These are phyloP conservation scores for Geopemphigus sp. DNA, from an alignment of 1,140 invertebrate species.

Conservation along the genomic window DNA sequence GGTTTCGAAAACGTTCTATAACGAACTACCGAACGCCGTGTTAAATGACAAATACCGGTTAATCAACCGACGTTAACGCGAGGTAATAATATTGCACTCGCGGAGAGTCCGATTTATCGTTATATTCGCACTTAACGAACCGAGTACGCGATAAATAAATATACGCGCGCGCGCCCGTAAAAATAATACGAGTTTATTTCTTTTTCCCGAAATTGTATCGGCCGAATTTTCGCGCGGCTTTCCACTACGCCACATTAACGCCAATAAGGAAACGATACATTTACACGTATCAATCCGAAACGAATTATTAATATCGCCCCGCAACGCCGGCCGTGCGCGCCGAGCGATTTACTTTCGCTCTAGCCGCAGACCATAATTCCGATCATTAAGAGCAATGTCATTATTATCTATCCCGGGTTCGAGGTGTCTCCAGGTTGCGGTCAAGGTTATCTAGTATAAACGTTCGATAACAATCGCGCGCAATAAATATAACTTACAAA, in stretches of 20 bases:
- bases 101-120: not conserved
- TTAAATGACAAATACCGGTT: constrained; percentile 12
- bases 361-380: constrained; percentile 45
- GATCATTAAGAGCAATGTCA: constrained; percentile 50
- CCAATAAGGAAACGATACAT: constrained; percentile 34
- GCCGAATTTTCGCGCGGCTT: not conserved
- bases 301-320: constrained; percentile 4
- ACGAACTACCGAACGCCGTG: not conserved
- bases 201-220: not conserved
- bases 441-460: constrained; percentile 44
- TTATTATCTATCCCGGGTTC: constrained; percentile 38
- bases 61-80: constrained; percentile 1
- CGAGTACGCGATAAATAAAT: not conserved
- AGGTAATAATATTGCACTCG: too few species aligned
- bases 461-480: constrained; percentile 43
- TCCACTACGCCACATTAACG: not conserved
- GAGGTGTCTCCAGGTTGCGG: constrained; percentile 50
- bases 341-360: constrained; percentile 46
- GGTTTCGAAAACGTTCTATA: constrained; percentile 2
- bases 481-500: constrained; percentile 45
- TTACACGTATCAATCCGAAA: not conserved
- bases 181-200: too few species aligned
- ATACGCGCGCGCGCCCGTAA: too few species aligned
- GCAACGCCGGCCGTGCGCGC: not conserved
- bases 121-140: not conserved